Conservation (phyloP, 2,797 vertebrate species). For the Lepilemur ruficaudatus region DNA sequence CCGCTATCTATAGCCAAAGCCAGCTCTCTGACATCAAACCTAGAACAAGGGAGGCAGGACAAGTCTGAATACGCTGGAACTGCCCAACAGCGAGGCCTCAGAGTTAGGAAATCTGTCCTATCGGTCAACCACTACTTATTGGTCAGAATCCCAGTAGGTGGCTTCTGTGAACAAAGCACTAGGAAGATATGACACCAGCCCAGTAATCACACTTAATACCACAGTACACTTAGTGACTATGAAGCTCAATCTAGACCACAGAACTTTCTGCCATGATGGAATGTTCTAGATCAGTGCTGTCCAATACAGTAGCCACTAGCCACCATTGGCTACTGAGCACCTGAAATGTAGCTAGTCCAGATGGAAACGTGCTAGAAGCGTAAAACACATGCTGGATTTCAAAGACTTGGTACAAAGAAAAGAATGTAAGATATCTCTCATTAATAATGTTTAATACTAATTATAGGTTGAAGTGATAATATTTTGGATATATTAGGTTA, state of each 20-base stretch:
- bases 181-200: not conserved
- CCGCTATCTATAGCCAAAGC: not conserved
- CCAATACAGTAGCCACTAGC: not conserved
- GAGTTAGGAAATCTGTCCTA: not conserved
- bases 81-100: not conserved
- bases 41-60: not conserved
- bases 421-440: not conserved
- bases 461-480: slow-evolving; percentile 8
- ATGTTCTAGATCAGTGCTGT: not conserved
- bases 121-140: not conserved
- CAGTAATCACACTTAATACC: not conserved
- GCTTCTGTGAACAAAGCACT: not conserved
- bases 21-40: not conserved
- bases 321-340: not conserved
- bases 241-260: not conserved
- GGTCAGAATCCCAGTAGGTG: not conserved
- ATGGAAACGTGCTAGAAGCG: not conserved
- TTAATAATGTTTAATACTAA: not conserved
- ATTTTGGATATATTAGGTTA: not conserved
- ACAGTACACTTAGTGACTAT: not conserved
- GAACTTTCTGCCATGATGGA: slow-evolving; percentile 3
- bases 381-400: not conserved
- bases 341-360: not conserved
- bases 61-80: not conserved
- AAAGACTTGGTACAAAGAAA: not conserved